These are phyloP conservation scores for Apocrypta bakeri DNA, from an alignment of 1,140 invertebrate species.

Conservation along the genomic window DNA sequence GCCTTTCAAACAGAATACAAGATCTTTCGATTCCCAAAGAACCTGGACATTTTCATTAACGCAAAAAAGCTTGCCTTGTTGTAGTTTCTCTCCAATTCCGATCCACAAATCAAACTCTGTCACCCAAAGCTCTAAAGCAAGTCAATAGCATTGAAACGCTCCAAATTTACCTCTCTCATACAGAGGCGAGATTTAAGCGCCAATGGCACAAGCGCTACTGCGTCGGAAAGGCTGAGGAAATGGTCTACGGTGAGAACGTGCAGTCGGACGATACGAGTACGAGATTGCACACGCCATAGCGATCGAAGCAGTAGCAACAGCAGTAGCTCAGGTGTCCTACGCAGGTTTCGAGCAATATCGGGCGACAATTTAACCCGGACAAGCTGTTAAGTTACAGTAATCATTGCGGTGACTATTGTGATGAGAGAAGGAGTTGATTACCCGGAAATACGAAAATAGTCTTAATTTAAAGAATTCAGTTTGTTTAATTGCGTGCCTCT, in stretches of 20 bases:
- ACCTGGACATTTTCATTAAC: neutral
- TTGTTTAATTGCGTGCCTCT: neutral
- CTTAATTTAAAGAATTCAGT: too few relatives aligned
- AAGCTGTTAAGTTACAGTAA: constrained; percentile 4
- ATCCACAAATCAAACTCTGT: neutral
- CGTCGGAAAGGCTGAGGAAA: neutral
- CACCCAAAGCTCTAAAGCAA: neutral
- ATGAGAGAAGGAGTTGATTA: neutral
- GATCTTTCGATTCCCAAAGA: too few relatives aligned
- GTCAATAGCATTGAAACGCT: neutral
- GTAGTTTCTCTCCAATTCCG: neutral
- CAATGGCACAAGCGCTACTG: neutral
- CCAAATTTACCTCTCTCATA: neutral
- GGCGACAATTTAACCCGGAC: constrained; percentile 23
- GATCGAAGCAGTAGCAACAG: constrained; percentile 11
- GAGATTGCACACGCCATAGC: neutral
- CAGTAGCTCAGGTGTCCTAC: constrained; percentile 39
- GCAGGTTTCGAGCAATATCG: constrained; percentile 28
- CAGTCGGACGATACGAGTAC: neutral
- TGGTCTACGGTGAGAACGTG: neutral
- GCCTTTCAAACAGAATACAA: too few relatives aligned
- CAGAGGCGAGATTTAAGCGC: neutral
- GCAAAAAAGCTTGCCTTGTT: neutral
- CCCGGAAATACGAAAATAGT: too few relatives aligned
- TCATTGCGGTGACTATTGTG: neutral